Base-by-base conservation (phyloP, 2,113 vertebrate genomes). In the Pheucticus melanocephalus region DNA sequence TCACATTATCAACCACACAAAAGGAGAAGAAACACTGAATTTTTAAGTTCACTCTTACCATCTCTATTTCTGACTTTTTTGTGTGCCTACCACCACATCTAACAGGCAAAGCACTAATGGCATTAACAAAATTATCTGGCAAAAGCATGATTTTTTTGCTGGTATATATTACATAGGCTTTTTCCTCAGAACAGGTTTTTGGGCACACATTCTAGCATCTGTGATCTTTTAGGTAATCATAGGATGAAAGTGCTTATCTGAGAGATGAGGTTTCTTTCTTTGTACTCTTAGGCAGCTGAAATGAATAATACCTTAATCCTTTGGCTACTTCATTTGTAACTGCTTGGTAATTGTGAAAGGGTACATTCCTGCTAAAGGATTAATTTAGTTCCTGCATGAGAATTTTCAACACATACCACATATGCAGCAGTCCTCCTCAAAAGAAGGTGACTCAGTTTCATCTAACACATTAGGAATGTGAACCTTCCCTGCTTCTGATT, bases 281-380 rank as follows among this genome's bases (percentile, higher is more conserved):
- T 92, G 39, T 91, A 88, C 35, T 90, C 59, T 82, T 54, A 80
- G 65, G 28, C 92, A 97, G 94, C 61, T 96, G 70, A 96, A 97
- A 97, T 94, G 94, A 97, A 51, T 97, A 94, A 94, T 90, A 85
- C 73, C 66, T 90, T 92, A 96, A 97, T 95, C 69, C 88, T 63
- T 71, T 53, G 63, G 86, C 76, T 76, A 83, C 87, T 95, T 84
- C 65, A 93, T 96, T 97, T 98, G 84, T 86, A 96, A 95, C 88
- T 96, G 76, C 68, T 92, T 91, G 88, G 88, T 97, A 94, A 83
- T 96, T 97, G 88, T 92, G 86, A 96, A 96, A 89, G 50, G 53
- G 94, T 75, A 86, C 90, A 91, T 95, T 92, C 94, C 77, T 89
- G 82, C 78, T 88, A 61, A 94, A 83, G 73, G 93, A 94, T 95